Evolutionary conservation across 2,888 invertebrate genomes (phyloP).

Genomic region (Entomobrya multifasciata): DNA sequence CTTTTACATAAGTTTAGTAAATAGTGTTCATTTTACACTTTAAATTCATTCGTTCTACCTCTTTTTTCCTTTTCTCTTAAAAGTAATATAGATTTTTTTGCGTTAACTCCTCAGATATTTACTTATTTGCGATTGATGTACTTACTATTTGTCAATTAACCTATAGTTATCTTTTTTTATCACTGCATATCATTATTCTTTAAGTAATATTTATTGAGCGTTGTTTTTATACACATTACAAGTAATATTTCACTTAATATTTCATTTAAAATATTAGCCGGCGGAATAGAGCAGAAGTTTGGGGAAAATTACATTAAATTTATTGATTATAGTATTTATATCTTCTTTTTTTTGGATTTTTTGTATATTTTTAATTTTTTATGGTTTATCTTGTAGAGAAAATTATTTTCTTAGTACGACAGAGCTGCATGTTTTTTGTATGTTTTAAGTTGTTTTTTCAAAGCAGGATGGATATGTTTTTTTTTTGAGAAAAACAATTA

Average conservation of each 20-base stretch:
- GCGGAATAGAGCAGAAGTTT: slow-evolving; percentile 42
- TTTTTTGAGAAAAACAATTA: not conserved
- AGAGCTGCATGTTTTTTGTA: slow-evolving; percentile 45
- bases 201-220: slow-evolving; percentile 38
- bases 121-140: not conserved
- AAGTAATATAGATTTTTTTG: no score
- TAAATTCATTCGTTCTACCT: not conserved
- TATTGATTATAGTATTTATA: not conserved
- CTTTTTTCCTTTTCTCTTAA: not conserved
- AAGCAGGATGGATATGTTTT: slow-evolving; percentile 31
- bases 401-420: slow-evolving; percentile 33
- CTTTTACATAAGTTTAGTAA: not conserved
- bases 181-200: not conserved
- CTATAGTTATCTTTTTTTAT: slow-evolving; percentile 9
- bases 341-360: not conserved
- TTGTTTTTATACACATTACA: no score
- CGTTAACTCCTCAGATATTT: not conserved
- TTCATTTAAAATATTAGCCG: not conserved
- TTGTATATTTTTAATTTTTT: no score
- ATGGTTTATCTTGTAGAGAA: not conserved
- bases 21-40: not conserved
- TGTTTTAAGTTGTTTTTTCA: slow-evolving; percentile 32
- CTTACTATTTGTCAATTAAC: not conserved
- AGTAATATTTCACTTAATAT: not conserved
- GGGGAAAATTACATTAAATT: slow-evolving; percentile 32